Base-by-base conservation (phyloP, 2,797 vertebrate genomes). In the Smutsia temminckii region DNA sequence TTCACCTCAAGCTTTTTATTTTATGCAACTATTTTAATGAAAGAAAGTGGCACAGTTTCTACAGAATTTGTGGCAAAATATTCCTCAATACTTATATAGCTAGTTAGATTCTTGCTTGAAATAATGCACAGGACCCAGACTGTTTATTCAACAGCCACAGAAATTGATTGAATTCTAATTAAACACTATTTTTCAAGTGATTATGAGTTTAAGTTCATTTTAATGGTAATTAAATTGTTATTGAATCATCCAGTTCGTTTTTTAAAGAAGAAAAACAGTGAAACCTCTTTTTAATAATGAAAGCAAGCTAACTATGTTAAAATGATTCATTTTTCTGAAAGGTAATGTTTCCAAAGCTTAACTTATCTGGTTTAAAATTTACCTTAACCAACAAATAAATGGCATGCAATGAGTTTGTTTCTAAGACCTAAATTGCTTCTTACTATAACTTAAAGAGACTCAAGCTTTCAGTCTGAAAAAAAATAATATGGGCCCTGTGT, bases 131-230 rank as follows among this genome's bases (percentile, higher is more conserved):
- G 5, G 2, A 64, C 7, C 77, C 21, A 88, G 6, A 53, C 0
- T 55, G 5, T 6, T 10, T 46, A 46, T 46, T 46, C 12, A 91
- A 79, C 21, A 93, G 75, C 5, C 1, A 77, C 3, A 59, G 8
- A 37, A 46, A 59, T 16, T 94, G 11, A 90, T 53, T 63, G 13
- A 93, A 42, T 95, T 72, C 2, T 61, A 55, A 64, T 68, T 66
- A 37, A 80, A 53, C 2, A 5, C 6, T 64, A 8, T 42, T n/a
- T 79, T 18, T 75, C 13, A 85, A 78, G 57, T 66, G 6, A 75
- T 46, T 87, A 90, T 64, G 16, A 17, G 81, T 57, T 85, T 83
- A 85, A 91, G 89, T 86, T 89, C 4, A 90, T 68, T 89, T 86
- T 80, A 72, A 89, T 88, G 1, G 5, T 92, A 13, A 93, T 59